Evolutionary conservation across 2,888 invertebrate species (phyloP).

Genomic region (Lordiphosa fenestrarum): DNA sequence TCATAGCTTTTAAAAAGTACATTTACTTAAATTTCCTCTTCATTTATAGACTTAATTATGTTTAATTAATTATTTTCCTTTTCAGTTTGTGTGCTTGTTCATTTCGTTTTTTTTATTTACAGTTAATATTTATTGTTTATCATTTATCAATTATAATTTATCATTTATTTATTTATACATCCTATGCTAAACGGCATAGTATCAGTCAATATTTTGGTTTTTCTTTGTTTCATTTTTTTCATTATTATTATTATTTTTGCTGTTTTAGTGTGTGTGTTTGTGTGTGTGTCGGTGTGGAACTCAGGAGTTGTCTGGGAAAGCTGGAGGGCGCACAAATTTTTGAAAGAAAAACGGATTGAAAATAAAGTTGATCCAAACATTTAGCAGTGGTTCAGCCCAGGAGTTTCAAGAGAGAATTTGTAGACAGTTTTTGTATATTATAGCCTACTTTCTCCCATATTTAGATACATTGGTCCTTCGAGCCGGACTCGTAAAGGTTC

Average conservation of each 20-base stretch:
- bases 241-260: slow-evolving; percentile 2
- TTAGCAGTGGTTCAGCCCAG: too few relatives aligned
- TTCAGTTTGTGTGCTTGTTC: slow-evolving; percentile 12
- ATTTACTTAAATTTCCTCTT: slow-evolving; percentile 22
- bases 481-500: too few relatives aligned
- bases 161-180: slow-evolving; percentile 40
- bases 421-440: too few relatives aligned
- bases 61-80: slow-evolving; percentile 11
- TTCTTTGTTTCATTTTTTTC: slow-evolving; percentile 24
- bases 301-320: too few relatives aligned
- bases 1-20: slow-evolving; percentile 73
- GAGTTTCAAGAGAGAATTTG: too few relatives aligned
- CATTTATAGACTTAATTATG: slow-evolving; percentile 13
- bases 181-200: slow-evolving; percentile 45
- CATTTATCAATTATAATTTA: slow-evolving; percentile 8
- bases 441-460: too few relatives aligned
- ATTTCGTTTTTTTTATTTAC: slow-evolving; percentile 40
- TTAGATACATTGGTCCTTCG: background rate
- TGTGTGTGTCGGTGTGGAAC: background rate
- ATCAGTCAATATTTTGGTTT: slow-evolving; percentile 58
- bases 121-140: slow-evolving; percentile 19
- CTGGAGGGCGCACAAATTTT: too few relatives aligned
- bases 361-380: too few relatives aligned
- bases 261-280: background rate
- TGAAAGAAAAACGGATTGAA: too few relatives aligned